Conservation (phyloP, 2,113 vertebrate species). For the Blennius ocellaris region DNA sequence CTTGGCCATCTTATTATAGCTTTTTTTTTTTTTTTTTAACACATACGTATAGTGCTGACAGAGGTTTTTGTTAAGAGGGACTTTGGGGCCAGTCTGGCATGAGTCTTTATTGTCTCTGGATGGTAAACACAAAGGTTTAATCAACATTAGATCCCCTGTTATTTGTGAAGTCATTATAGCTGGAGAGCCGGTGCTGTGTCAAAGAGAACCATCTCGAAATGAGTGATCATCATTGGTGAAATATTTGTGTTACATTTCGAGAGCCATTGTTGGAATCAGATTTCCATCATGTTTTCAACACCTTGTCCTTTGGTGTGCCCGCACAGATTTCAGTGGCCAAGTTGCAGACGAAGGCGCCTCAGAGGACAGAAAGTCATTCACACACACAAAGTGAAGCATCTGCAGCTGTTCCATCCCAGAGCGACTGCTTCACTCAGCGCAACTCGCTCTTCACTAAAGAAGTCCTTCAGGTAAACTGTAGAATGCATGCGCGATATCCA, state of each 20-base stretch:
- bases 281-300: constrained; percentile 10
- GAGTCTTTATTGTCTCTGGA: constrained; percentile 52
- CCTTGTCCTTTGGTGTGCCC: constrained; percentile 8
- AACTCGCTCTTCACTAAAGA: constrained; percentile 80
- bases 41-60: constrained; percentile 52
- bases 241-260: too few relatives aligned
- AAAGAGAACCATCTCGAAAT: not conserved
- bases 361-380: constrained; percentile 47
- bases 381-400: constrained; percentile 39
- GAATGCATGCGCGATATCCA: not conserved
- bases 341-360: constrained; percentile 47
- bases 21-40: too few relatives aligned
- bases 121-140: constrained; percentile 36
- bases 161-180: constrained; percentile 35
- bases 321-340: constrained; percentile 61
- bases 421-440: constrained; percentile 75
- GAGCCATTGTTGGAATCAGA: not conserved
- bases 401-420: constrained; percentile 40
- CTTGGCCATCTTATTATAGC: constrained; percentile 14
- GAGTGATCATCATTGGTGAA: too few relatives aligned
- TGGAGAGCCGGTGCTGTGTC: not conserved
- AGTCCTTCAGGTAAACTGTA: constrained; percentile 75
- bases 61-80: constrained; percentile 46
- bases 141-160: constrained; percentile 39
- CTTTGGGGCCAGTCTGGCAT: constrained; percentile 44